Percentiles rank a stretch among this genome's conserved stretches.
Evolutionary conservation across 2,797 vertebrate species (phyloP).

Genomic region (Hyperoplus lanceolatus): DNA sequence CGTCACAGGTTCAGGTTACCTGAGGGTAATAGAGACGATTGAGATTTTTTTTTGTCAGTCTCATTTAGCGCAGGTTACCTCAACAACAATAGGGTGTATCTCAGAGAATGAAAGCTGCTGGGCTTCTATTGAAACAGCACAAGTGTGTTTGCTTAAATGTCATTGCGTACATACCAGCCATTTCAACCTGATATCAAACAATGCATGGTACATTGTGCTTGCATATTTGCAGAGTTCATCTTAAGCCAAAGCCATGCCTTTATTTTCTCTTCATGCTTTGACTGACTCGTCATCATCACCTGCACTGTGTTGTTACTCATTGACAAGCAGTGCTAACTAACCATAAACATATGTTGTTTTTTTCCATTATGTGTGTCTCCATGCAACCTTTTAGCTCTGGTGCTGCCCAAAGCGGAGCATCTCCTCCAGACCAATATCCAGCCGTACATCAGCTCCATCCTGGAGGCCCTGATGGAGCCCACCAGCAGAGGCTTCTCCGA

Average conservation of each 20-base stretch:
- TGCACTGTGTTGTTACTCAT: background rate
- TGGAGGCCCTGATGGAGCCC: constrained; percentile 97
- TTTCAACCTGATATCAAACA: constrained; percentile 10
- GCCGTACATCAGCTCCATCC: constrained; percentile 95
- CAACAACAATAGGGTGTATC: background rate
- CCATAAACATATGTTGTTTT: background rate
- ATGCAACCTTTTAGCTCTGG: constrained; percentile 81
- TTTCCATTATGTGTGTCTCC: background rate
- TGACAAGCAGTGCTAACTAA: constrained; percentile 8
- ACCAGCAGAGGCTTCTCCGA: constrained; percentile 95
- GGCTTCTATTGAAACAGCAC: constrained; percentile 18
- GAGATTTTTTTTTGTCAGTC: background rate
- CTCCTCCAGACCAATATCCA: constrained; percentile 91
- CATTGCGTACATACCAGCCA: constrained; percentile 24
- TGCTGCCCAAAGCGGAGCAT: constrained; percentile 91
- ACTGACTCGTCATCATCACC: background rate
- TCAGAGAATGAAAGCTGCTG: background rate
- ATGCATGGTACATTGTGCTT: background rate
- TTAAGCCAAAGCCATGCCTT: constrained; percentile 20
- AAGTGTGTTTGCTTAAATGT: constrained; percentile 16
- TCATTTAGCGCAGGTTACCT: background rate
- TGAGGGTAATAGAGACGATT: background rate
- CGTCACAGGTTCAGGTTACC: constrained; percentile 14
- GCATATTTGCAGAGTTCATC: constrained; percentile 1
- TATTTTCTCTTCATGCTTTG: background rate